Conservation (phyloP, 2,113 vertebrate genomes). For the Pomatostomus ruficeps region DNA sequence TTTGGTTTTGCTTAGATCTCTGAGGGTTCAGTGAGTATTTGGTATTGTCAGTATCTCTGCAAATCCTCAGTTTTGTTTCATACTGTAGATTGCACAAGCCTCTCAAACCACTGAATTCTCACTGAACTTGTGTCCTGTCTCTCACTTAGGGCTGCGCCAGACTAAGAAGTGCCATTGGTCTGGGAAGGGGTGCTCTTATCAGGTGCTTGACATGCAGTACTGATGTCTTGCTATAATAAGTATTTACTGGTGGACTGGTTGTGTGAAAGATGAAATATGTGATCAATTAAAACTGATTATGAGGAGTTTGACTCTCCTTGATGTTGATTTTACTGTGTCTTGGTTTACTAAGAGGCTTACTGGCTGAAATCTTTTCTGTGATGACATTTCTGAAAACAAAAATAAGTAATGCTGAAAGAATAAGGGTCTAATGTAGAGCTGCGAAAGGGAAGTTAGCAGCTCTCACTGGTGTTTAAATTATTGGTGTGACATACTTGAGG, state of each 20-base stretch:
- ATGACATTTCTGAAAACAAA: not conserved
- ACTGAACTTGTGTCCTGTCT: not conserved
- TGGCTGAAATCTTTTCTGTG: not conserved
- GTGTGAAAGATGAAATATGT: not conserved
- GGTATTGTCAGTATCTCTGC: not conserved
- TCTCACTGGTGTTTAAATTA: not conserved
- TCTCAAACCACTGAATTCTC: not conserved
- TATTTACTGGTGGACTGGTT: not conserved
- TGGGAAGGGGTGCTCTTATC: not conserved
- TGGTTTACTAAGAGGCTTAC: not conserved
- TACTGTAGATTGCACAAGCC: not conserved
- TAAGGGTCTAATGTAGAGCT: not conserved
- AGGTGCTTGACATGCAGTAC: not conserved
- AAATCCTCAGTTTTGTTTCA: not conserved
- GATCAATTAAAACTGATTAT: constrained; percentile 5
- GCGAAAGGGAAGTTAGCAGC: not conserved
- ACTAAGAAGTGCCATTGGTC: not conserved
- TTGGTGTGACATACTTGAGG: not conserved
- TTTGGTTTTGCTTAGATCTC: not conserved
- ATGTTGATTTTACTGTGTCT: not conserved
- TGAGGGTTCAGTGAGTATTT: not conserved
- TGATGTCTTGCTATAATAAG: not conserved
- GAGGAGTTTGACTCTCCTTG: not conserved
- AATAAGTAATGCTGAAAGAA: not conserved
- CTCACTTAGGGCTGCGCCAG: not conserved